Evolutionary conservation across 1,140 invertebrate species (phyloP).

Genomic region (Ostrea denselamellosa): DNA sequence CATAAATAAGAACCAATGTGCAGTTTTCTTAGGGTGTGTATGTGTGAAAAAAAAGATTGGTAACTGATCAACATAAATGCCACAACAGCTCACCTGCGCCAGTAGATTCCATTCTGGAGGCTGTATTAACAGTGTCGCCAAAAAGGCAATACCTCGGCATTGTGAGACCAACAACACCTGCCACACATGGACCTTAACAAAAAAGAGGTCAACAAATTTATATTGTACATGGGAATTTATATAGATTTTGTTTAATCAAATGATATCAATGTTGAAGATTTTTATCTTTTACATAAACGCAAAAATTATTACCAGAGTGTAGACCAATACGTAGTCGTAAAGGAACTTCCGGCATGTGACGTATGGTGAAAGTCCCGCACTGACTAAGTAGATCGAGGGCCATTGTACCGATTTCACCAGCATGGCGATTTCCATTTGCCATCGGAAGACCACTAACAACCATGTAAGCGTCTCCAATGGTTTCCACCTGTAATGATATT

Average conservation of each 20-base stretch:
- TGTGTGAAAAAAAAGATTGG: not conserved
- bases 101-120: conserved; percentile 53
- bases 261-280: not conserved
- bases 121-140: conserved; percentile 75
- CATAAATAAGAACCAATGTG: no score
- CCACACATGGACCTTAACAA: conserved; percentile 86
- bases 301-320: conserved; percentile 83
- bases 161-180: conserved; percentile 92
- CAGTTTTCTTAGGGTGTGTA: not conserved
- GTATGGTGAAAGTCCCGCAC: conserved; percentile 91
- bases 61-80: not conserved
- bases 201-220: not conserved
- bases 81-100: conserved; percentile 47
- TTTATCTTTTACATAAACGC: not conserved
- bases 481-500: conserved; percentile 87
- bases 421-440: conserved; percentile 87
- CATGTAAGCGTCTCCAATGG: conserved; percentile 98
- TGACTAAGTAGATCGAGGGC: conserved; percentile 91
- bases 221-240: no score
- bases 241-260: no score
- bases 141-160: conserved; percentile 92
- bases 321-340: conserved; percentile 95
- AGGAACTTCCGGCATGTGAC: conserved; percentile 90
- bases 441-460: conserved; percentile 93
- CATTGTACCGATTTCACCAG: conserved; percentile 92